Evolutionary conservation across 2,797 vertebrate genomes (phyloP).

Genomic region (Lagorchestes hirsutus): DNA sequence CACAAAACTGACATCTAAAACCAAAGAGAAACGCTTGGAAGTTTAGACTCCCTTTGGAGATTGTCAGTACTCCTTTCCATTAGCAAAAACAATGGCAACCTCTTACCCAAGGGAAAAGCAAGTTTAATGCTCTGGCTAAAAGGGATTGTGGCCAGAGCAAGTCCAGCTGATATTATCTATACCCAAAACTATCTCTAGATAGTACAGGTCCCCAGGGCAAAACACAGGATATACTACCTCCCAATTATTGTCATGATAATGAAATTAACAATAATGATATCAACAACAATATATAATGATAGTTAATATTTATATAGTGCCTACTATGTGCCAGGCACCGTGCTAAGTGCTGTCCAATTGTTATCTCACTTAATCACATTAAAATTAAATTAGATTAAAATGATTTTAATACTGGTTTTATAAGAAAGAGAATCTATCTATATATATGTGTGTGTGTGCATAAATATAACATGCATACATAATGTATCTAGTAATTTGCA

Average conservation of each 20-base stretch:
- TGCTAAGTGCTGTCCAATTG: background rate
- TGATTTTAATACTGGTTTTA: background rate
- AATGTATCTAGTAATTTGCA: background rate
- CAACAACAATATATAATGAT: background rate
- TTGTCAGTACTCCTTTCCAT: background rate
- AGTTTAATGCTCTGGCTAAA: background rate
- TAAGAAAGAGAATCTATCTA: background rate
- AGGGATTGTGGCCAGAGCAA: background rate
- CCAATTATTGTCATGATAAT: background rate
- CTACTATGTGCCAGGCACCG: background rate
- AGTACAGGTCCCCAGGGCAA: background rate
- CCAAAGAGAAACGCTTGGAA: background rate
- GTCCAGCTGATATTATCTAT: background rate
- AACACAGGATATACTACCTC: background rate
- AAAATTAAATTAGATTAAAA: conserved; percentile 1
- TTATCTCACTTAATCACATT: background rate
- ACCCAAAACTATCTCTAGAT: background rate
- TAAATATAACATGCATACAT: background rate
- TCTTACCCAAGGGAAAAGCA: background rate
- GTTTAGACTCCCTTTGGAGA: background rate
- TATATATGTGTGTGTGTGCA: background rate
- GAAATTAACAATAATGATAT: background rate
- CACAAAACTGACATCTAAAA: background rate
- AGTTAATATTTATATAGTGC: background rate
- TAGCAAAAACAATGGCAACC: background rate